Evolutionary conservation across 2,797 vertebrate genomes (phyloP).

Genomic region (Kryptopterus vitreolus): DNA sequence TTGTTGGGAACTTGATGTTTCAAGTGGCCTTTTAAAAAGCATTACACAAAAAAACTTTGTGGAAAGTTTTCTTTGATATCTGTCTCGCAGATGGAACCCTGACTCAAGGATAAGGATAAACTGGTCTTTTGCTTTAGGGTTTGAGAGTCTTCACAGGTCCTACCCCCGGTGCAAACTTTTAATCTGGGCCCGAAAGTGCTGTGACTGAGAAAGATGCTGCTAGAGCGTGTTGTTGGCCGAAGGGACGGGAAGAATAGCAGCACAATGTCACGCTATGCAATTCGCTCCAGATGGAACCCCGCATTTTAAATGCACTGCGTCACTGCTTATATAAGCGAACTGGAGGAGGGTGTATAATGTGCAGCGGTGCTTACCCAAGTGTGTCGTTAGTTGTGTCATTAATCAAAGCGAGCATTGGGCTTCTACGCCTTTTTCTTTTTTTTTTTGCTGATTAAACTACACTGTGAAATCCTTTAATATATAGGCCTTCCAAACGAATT

Average conservation of each 20-base stretch:
- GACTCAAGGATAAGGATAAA: neutral
- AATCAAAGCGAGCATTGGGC: neutral
- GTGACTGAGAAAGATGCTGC: constrained; percentile 24
- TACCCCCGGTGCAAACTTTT: neutral
- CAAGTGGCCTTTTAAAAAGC: neutral
- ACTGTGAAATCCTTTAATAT: neutral
- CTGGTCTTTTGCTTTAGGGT: neutral
- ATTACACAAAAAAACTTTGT: neutral
- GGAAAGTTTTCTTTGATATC: neutral
- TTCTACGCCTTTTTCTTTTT: neutral
- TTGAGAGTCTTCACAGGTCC: neutral
- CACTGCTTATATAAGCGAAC: constrained; percentile 29
- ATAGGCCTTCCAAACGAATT: neutral
- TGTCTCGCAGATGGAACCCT: neutral
- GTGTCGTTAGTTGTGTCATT: neutral
- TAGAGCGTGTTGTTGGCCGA: neutral
- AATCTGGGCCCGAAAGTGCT: constrained; percentile 20
- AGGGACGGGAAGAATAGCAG: constrained; percentile 22
- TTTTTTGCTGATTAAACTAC: neutral
- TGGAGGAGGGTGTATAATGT: constrained; percentile 21
- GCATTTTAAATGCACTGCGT: constrained; percentile 16
- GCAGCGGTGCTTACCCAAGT: constrained; percentile 3
- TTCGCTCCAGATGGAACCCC: constrained; percentile 36
- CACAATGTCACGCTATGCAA: constrained; percentile 20
- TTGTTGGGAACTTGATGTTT: neutral